Evolutionary conservation across 2,797 vertebrate species (phyloP).

Genomic region (Mallotus villosus): DNA sequence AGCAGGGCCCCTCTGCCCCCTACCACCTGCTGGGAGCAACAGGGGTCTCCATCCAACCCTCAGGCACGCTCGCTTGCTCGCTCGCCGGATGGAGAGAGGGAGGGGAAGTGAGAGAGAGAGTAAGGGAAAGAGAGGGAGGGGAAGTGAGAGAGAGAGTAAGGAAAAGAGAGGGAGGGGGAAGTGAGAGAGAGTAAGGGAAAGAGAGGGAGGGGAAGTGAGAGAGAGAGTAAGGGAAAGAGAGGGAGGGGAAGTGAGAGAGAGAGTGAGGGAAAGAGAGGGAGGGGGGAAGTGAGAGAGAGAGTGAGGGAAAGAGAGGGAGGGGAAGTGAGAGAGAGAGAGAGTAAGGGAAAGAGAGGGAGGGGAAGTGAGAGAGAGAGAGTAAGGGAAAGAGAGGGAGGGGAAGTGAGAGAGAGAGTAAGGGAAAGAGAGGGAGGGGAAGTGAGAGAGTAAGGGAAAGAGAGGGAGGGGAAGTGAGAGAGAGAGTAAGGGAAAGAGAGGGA

Average conservation of each 20-base stretch:
- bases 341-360: neutral
- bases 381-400: neutral
- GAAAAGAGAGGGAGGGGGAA: neutral
- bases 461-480: neutral
- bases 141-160: neutral
- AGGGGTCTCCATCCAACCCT: conserved; percentile 34
- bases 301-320: neutral
- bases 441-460: neutral
- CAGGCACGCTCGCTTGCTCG: neutral
- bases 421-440: neutral
- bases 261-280: neutral
- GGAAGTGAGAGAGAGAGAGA: neutral
- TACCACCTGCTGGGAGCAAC: conserved; percentile 74
- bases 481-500: neutral
- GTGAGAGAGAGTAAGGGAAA: neutral
- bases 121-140: too few species aligned
- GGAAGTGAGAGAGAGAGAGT: neutral
- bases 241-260: neutral
- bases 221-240: neutral
- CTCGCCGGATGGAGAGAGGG: neutral
- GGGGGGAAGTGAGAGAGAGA: neutral
- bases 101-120: neutral
- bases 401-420: neutral
- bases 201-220: neutral
- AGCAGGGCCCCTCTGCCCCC: conserved; percentile 65